Conservation (phyloP, 2,888 invertebrate genomes). For the Pachliopta kotzebuea region DNA sequence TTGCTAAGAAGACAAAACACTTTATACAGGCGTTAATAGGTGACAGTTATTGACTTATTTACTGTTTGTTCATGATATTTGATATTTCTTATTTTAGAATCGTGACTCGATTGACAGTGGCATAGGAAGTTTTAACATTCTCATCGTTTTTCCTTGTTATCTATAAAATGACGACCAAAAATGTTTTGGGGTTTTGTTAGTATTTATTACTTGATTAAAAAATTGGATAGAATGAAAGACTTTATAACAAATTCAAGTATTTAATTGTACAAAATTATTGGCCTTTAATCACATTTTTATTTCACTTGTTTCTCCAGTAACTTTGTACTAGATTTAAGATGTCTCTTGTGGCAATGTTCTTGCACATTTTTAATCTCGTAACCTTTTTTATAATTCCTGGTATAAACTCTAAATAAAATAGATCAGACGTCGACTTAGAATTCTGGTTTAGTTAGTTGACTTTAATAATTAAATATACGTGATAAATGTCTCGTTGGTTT, state of each 20-base stretch:
- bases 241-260: neutral
- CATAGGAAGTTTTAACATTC: slow-evolving; percentile 23
- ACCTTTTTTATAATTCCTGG: neutral
- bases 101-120: slow-evolving; percentile 31
- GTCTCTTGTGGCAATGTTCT: too few relatives aligned
- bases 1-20: slow-evolving; percentile 65
- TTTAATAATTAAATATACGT: too few relatives aligned
- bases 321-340: neutral
- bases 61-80: slow-evolving; percentile 29
- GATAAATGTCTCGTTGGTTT: too few relatives aligned
- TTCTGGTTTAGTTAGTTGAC: neutral
- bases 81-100: slow-evolving; percentile 29
- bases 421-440: neutral
- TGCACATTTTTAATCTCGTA: neutral
- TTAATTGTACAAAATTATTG: too few relatives aligned
- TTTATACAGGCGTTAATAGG: slow-evolving; percentile 52
- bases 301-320: neutral
- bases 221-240: too few relatives aligned
- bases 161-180: too few relatives aligned
- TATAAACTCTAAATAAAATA: too few relatives aligned
- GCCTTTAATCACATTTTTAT: neutral
- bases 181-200: neutral
- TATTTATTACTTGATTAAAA: neutral
- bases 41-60: slow-evolving; percentile 47
- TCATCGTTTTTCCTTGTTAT: neutral